Evolutionary conservation across 2,113 vertebrate genomes (phyloP).

Genomic region (Leptosomus discolor): DNA sequence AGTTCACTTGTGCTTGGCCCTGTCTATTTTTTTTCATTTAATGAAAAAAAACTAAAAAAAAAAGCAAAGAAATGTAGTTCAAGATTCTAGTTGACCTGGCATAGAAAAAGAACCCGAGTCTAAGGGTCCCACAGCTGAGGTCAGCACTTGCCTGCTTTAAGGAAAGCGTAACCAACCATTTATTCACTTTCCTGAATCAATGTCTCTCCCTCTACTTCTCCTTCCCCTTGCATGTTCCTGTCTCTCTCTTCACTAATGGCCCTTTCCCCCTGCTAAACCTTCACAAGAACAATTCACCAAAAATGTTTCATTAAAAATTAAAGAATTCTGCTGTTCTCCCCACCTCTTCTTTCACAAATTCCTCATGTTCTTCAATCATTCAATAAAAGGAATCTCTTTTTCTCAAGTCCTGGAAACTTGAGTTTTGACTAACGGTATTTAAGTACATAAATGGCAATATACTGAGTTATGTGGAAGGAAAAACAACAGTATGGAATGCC

Average conservation of each 20-base stretch:
- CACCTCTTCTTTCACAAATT: neutral
- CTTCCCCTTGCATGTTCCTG: neutral
- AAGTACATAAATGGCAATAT: slow-evolving; percentile 36
- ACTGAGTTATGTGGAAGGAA: neutral
- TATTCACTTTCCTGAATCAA: neutral
- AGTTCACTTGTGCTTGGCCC: neutral
- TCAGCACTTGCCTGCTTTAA: neutral
- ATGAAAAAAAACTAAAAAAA: neutral
- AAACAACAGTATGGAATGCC: neutral
- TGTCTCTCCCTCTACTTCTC: neutral
- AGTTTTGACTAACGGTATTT: neutral
- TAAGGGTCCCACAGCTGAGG: neutral
- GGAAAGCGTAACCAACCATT: neutral
- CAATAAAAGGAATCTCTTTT: neutral
- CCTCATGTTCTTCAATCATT: neutral
- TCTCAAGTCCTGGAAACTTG: neutral
- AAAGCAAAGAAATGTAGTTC: neutral
- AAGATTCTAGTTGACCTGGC: neutral
- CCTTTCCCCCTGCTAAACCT: neutral
- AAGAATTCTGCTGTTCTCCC: neutral
- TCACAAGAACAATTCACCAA: neutral
- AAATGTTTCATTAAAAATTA: neutral
- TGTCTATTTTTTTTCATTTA: neutral
- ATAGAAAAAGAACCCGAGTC: neutral
- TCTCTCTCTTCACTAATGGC: neutral